Evolutionary conservation across 2,888 invertebrate species (phyloP), one percentile per base, ranked within the genome.

Genomic region (Hirtodrosophila trivittata): DNA sequence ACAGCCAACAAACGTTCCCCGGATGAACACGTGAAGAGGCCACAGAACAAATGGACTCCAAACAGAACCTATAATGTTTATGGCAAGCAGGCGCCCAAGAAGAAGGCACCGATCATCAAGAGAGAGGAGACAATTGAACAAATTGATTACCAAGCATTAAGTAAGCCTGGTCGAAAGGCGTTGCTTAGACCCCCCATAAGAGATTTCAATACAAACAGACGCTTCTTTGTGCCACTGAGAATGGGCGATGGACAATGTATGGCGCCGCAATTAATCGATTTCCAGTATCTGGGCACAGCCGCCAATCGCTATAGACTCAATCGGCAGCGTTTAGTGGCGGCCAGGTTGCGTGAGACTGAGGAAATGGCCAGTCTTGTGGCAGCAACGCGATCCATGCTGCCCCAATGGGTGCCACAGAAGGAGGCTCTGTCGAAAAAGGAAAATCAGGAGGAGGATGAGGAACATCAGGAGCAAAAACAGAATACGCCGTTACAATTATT

Each of bases 11-110:
- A 21, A n/a, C n/a, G n/a, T n/a, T n/a, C n/a, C n/a, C n/a, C n/a
- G n/a, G n/a, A n/a, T n/a, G n/a, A n/a, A n/a, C n/a, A n/a, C n/a
- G n/a, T n/a, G n/a, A n/a, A n/a, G 35, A 10, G 25, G 14, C 12
- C 18, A 18, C 18, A 30, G 14, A 10, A 21, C 18, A 21, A 21
- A 21, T 21, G 18, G 18, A 3, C 18, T 3, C 18, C 14, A 5
- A 25, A 41, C 12, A 16, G 26, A 10, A 54, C 6, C 14, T 54
- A 49, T 6, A 8, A 7, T 7, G 47, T 54, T 1, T 60, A 64
- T 39, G 54, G 12, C 26, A 64, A 59, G 25, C 52, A 43, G 25
- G 0, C 9, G 25, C 9, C 1, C 33, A 51, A 37, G 32, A 38
- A 37, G 9, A 21, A 21, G 18, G 3, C 18, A 5, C 18, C 2